A percentile compares a stretch with the other conserved stretches of the same genome.
These are phyloP conservation scores for Formicarius rufipectus DNA, from an alignment of 2,113 vertebrate species.

Conservation along the genomic window DNA sequence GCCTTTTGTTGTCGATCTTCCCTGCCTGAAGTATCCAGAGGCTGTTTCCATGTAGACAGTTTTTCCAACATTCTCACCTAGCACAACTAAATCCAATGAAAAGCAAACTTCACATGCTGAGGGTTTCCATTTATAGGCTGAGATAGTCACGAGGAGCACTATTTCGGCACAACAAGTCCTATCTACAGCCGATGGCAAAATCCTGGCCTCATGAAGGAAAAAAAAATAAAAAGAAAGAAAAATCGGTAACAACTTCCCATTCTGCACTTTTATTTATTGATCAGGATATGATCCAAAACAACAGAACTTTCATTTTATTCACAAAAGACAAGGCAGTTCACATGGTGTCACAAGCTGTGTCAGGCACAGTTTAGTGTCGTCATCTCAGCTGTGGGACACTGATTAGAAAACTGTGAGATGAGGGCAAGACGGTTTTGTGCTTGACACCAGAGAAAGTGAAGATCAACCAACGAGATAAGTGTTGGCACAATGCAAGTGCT, in stretches of 20 bases:
- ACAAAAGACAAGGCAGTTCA: background rate
- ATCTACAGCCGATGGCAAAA: background rate
- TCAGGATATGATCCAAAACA: background rate
- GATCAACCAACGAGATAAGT: background rate
- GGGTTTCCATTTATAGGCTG: background rate
- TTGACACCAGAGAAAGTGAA: background rate
- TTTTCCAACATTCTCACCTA: constrained; percentile 6
- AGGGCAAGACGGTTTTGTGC: background rate
- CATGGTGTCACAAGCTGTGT: background rate
- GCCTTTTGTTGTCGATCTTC: background rate
- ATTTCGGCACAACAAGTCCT: background rate
- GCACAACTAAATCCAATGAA: background rate
- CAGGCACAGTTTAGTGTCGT: background rate
- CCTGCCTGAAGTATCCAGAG: constrained; percentile 15
- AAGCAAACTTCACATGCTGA: background rate
- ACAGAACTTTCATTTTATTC: background rate
- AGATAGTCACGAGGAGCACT: background rate
- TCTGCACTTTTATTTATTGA: background rate
- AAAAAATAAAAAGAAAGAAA: background rate
- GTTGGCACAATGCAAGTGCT: background rate
- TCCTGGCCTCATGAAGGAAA: background rate
- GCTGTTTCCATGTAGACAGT: background rate
- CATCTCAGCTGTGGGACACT: background rate
- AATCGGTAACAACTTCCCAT: background rate
- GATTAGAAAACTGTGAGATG: background rate